Conservation (phyloP, 2,113 vertebrate genomes). For the Melanostigma gelatinosum region DNA sequence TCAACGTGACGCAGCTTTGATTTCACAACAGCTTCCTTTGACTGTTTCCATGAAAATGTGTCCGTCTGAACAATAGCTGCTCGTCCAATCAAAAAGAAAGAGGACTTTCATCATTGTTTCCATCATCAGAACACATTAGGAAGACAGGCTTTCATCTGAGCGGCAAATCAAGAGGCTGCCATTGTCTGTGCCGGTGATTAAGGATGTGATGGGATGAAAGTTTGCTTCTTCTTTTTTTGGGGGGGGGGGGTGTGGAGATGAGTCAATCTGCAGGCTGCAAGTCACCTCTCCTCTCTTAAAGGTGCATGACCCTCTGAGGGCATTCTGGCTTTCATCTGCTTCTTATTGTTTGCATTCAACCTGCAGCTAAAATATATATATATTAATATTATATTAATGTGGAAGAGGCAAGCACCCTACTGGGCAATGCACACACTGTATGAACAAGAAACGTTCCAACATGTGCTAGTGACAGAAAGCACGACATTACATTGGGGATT, state of each 20-base stretch:
- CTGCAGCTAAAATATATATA: too few relatives aligned
- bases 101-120: slow-evolving; percentile 36
- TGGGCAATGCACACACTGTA: too few relatives aligned
- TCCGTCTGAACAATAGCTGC: not conserved
- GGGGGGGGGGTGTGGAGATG: too few relatives aligned
- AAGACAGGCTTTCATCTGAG: slow-evolving; percentile 46
- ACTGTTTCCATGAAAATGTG: slow-evolving; percentile 4
- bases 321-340: too few relatives aligned
- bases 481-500: too few relatives aligned
- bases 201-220: slow-evolving; percentile 48
- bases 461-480: too few relatives aligned
- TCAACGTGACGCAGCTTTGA: not conserved
- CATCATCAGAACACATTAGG: slow-evolving; percentile 34
- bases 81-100: not conserved
- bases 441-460: too few relatives aligned
- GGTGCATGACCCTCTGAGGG: not conserved
- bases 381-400: too few relatives aligned
- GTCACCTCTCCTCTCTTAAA: not conserved
- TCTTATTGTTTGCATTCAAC: not conserved
- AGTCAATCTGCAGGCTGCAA: slow-evolving; percentile 3
- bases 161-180: slow-evolving; percentile 18
- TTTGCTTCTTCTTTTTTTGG: not conserved
- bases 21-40: slow-evolving; percentile 10
- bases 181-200: slow-evolving; percentile 20
- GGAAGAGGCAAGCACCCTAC: too few relatives aligned